Conservation (phyloP, 2,113 vertebrate genomes). For the Psettodes erumei region DNA sequence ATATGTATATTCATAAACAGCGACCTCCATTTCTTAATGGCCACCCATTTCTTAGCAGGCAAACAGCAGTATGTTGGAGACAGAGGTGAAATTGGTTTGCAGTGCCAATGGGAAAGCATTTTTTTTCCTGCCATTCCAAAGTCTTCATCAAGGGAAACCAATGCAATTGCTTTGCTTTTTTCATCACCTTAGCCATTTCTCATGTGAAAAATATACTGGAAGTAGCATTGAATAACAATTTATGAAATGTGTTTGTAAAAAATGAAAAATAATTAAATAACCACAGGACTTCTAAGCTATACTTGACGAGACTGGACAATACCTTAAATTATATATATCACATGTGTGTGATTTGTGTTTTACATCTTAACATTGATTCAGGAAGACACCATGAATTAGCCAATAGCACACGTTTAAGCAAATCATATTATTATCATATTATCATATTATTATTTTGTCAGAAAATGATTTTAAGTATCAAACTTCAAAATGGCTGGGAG, state of each 20-base stretch:
- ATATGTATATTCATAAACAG: slow-evolving; percentile 59
- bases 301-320: not conserved
- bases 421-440: slow-evolving; percentile 26
- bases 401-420: slow-evolving; percentile 15
- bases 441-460: slow-evolving; percentile 14
- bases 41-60: slow-evolving; percentile 38
- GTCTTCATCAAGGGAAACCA: slow-evolving; percentile 24
- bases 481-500: slow-evolving; percentile 5
- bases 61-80: slow-evolving; percentile 28
- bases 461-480: slow-evolving; percentile 30
- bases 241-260: slow-evolving; percentile 12
- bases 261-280: slow-evolving; percentile 17
- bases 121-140: slow-evolving; percentile 9
- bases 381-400: not conserved
- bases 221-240: slow-evolving; percentile 29
- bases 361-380: too few relatives aligned
- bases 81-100: slow-evolving; percentile 54
- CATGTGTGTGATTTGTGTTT: not conserved
- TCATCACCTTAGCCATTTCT: slow-evolving; percentile 29
- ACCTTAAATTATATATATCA: not conserved
- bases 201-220: slow-evolving; percentile 11
- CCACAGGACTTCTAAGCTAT: not conserved
- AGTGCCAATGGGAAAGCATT: slow-evolving; percentile 10
- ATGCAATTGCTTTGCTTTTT: slow-evolving; percentile 13
- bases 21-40: slow-evolving; percentile 61